Evolutionary conservation across 1,140 invertebrate genomes (phyloP), one percentile per base, ranked within the genome.

Genomic region (Trichogramma pretiosum): DNA sequence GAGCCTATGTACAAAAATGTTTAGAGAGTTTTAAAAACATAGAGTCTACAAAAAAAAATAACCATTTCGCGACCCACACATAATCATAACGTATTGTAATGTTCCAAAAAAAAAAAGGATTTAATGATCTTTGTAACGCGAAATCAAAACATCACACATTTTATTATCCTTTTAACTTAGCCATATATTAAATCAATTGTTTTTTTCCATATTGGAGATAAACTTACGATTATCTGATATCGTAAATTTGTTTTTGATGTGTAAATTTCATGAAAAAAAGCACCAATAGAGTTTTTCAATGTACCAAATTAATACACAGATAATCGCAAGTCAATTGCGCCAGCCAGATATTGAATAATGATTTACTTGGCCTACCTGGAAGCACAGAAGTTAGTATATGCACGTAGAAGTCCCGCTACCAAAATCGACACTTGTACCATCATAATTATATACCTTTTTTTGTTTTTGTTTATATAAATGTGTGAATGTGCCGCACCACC

Each of bases 341-440:
- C 43, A 52, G 48, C 49, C 53, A 52, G 53, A 18, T 51, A 39
- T 63, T 65, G 60, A 70, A 71, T 69, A 70, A 72, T 70, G 67
- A 71, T 61, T 70, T 67, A 70, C 63, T 72, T 72, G 68, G 67
- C 70, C 70, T 72, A 71, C 70, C 70, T 72, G 67, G 59, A 72
- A 72, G 70, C 70, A 71, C 70, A 71, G 70, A 71, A 72, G 68
- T 72, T 72, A 72, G 70, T 72, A 72, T 72, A n/a, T 70, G 59
- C 62, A 64, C 67, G 67, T 70, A 69, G 68, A 58, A 64, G 62
- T 68, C 68, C 67, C 68, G 68, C 67, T 71, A 71, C 68, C 70
- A 71, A 62, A 66, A 70, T 70, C 57, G 64, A 70, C 66, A 70
- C 70, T n/a, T 72, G 68, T 66, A 71, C 67, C 67, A 69, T 70